Base-by-base conservation (phyloP, 1,140 invertebrate species). In the Sesamia nonagrioides region DNA sequence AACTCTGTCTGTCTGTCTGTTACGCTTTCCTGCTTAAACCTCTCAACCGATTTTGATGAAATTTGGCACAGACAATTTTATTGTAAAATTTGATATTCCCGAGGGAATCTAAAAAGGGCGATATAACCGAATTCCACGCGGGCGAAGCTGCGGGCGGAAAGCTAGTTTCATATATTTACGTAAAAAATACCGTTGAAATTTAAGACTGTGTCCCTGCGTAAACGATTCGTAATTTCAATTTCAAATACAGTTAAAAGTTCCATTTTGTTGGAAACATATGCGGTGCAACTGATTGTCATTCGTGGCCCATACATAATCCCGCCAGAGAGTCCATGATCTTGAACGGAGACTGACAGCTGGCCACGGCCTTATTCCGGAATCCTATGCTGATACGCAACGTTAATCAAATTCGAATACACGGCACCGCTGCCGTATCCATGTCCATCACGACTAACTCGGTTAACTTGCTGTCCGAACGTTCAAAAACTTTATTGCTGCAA, bases 241-340 rank as follows among this genome's bases (percentile, higher is more conserved):
- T 84, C 81, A 87, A 85, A 85, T 84, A 80, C 77, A 75, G 79
- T 85, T 78, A 81, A 85, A 81, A 60, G 79, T 81, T 71, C 71
- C 73, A 80, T 83, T 68, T 86, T 82, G 81, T 83, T 79, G 69
- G 48, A 54, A 85, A 85, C 82, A 83, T 84, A 88, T 85, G 83
- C 84, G 79, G 78, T 84, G 74, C 80, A 84, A 77, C 82, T 87
- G 85, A 87, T 91, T 90, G 87, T 85, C 82, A 90, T 91, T 90
- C 89, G 78, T 77, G 81, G 80, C 86, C 86, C 88, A 89, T 89
- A 89, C 86, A 86, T 89, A 90, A 91, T 90, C 88, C 84, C 78
- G 73, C 60, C 79, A 78, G 83, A 88, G 84, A 86, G 89, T 83
- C 86, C 87, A 82, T 91, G 88, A 91, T 91, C 88, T 91, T 89